Evolutionary conservation across 2,113 vertebrate genomes (phyloP).

Genomic region (Tetrax tetrax): DNA sequence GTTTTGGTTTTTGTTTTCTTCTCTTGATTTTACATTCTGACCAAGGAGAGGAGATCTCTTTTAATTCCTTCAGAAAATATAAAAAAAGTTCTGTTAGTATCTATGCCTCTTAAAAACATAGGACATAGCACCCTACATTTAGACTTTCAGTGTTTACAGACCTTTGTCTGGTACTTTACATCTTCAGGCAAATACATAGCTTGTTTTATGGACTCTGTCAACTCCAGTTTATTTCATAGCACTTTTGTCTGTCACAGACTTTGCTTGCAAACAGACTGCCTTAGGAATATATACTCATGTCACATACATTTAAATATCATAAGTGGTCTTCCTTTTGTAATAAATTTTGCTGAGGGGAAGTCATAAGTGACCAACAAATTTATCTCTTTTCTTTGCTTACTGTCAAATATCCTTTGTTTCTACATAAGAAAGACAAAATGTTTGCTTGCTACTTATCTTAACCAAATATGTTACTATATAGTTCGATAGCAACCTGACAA

Average conservation of each 20-base stretch:
- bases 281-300: neutral
- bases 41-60: neutral
- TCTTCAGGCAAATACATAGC: slow-evolving; percentile 39
- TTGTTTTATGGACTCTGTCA: slow-evolving; percentile 63
- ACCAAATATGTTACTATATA: neutral
- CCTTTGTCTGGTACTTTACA: slow-evolving; percentile 1
- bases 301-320: slow-evolving; percentile 20
- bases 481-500: neutral
- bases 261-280: slow-evolving; percentile 40
- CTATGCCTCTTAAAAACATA: neutral
- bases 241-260: slow-evolving; percentile 16
- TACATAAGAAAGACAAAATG: neutral
- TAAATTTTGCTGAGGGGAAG: slow-evolving; percentile 25
- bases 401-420: neutral
- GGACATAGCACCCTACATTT: neutral
- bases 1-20: neutral
- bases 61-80: neutral
- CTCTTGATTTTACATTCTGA: neutral
- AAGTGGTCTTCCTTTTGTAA: slow-evolving; percentile 31
- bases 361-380: slow-evolving; percentile 7
- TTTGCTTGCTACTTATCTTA: neutral
- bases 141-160: neutral
- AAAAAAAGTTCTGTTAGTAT: fast-evolving
- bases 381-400: neutral
- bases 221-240: slow-evolving; percentile 18